Evolutionary conservation across 2,888 invertebrate genomes (phyloP).

Genomic region (Thera britannica): DNA sequence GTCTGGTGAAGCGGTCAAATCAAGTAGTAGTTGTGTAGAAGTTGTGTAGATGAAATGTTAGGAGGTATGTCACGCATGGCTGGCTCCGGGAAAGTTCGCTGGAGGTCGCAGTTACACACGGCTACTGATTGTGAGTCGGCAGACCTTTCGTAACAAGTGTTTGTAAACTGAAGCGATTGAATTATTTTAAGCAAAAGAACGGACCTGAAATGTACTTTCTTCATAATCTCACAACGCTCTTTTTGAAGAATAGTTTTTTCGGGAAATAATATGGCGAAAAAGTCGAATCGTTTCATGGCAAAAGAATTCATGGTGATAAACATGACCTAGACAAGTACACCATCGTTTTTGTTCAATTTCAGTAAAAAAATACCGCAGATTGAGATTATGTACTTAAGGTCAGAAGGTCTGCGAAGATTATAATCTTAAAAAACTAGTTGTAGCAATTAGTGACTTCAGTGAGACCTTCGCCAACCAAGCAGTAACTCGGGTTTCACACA

Average conservation of each 20-base stretch:
- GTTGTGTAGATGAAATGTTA: slow-evolving; percentile 2
- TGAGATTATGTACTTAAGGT: slow-evolving; percentile 14
- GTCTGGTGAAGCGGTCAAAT: background rate
- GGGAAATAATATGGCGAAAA: too few relatives aligned
- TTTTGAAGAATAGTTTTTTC: too few relatives aligned
- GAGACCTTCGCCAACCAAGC: slow-evolving; percentile 8
- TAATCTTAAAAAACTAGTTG: slow-evolving; percentile 15
- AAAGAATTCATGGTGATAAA: background rate
- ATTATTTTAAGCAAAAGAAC: background rate
- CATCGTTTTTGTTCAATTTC: slow-evolving; percentile 13
- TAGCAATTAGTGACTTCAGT: slow-evolving; percentile 8
- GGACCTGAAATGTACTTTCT: too few relatives aligned
- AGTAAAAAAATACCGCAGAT: slow-evolving; percentile 17
- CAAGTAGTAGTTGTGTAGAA: background rate
- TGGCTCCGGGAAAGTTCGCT: slow-evolving; percentile 51
- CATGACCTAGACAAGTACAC: background rate
- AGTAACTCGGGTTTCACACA: background rate
- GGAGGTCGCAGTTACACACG: slow-evolving; percentile 47
- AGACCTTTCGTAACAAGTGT: slow-evolving; percentile 16
- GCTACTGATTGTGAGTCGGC: background rate
- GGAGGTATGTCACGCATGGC: slow-evolving; percentile 33
- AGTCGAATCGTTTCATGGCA: too few relatives aligned
- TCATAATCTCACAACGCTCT: too few relatives aligned
- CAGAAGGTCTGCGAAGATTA: slow-evolving; percentile 11
- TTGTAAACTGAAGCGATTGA: slow-evolving; percentile 15